A percentile compares a stretch with the other conserved stretches of the same genome.
Evolutionary conservation across 2,113 vertebrate species (phyloP).

Genomic region (Stercorarius parasiticus): DNA sequence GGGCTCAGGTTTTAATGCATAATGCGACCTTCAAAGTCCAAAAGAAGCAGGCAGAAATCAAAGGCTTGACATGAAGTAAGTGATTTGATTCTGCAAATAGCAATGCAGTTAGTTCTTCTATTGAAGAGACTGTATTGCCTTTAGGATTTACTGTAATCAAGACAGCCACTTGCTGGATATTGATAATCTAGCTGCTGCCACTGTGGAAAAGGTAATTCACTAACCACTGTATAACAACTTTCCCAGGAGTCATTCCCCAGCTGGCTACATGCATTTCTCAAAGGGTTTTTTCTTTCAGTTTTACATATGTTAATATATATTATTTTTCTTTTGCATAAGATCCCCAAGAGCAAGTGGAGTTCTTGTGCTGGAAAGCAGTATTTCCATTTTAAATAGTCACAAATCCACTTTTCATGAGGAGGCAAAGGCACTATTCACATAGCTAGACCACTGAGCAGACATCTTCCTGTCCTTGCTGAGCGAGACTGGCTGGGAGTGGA

Average conservation of each 20-base stretch:
- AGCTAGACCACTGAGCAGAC: neutral
- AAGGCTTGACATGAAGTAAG: conserved; percentile 16
- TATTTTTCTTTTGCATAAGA: neutral
- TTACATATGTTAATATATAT: neutral
- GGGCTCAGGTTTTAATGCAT: neutral
- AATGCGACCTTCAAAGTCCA: neutral
- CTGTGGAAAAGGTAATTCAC: neutral
- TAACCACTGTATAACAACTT: neutral
- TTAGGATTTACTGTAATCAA: conserved; percentile 31
- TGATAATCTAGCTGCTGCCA: conserved; percentile 17
- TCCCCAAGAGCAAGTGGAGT: neutral
- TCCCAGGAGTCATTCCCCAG: neutral
- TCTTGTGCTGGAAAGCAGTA: neutral
- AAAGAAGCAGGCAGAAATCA: conserved; percentile 35
- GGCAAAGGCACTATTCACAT: neutral
- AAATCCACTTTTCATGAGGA: neutral
- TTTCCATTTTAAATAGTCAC: neutral
- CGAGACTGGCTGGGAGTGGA: neutral
- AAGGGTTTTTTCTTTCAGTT: neutral
- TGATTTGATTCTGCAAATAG: conserved; percentile 20
- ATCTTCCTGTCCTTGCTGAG: neutral
- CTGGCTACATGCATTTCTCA: neutral
- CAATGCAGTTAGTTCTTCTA: neutral
- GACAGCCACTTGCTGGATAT: neutral
- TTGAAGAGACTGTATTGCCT: conserved; percentile 13